These are phyloP conservation scores for Eilema caniola DNA, from an alignment of 2,888 invertebrate genomes.

Conservation along the genomic window DNA sequence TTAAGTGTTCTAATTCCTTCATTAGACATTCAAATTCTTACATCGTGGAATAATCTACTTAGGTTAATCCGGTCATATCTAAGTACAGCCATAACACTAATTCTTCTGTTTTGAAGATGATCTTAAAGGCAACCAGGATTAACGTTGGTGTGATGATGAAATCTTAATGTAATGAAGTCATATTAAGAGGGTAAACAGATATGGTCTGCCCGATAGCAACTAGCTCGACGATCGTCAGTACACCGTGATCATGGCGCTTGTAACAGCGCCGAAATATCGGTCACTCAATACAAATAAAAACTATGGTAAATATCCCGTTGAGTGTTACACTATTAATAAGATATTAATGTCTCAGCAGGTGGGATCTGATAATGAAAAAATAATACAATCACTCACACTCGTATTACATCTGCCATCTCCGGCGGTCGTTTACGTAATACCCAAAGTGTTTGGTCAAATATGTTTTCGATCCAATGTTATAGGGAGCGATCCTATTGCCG, in stretches of 20 bases:
- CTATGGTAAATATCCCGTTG: no score
- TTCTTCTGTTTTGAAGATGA: not conserved
- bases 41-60: constrained; percentile 30
- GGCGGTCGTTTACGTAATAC: no score
- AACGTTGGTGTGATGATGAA: not conserved
- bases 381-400: no score
- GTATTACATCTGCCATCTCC: no score
- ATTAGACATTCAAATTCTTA: constrained; percentile 58
- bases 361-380: no score
- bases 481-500: not conserved
- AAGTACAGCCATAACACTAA: not conserved
- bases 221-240: no score
- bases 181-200: no score
- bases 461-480: not conserved
- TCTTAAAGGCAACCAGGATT: not conserved
- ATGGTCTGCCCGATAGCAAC: no score
- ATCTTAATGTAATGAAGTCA: not conserved
- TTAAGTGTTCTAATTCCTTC: constrained; percentile 52
- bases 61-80: constrained; percentile 23
- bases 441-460: not conserved
- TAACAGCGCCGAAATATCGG: no score
- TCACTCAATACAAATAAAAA: no score
- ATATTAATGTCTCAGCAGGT: no score
- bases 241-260: no score
- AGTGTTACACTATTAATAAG: not conserved